These are phyloP conservation scores for Nyctalus aviator DNA, from an alignment of 2,797 vertebrate species.

Conservation along the genomic window DNA sequence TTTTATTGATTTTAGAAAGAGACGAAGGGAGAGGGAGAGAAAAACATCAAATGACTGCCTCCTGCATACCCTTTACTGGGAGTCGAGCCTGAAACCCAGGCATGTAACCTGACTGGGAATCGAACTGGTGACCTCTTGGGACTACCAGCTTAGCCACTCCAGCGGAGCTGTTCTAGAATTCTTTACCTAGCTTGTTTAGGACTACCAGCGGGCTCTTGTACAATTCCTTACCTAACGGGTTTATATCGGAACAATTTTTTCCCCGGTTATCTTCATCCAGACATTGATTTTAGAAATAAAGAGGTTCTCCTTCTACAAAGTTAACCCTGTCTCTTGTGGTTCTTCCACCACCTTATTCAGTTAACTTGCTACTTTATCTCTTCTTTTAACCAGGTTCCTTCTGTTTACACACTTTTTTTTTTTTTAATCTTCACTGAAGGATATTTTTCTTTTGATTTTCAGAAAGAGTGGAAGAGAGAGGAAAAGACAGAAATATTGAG, in stretches of 20 bases:
- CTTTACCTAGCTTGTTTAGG: background rate
- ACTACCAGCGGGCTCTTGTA: background rate
- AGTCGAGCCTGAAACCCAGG: background rate
- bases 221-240: background rate
- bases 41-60: background rate
- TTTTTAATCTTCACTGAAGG: background rate
- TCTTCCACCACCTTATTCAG: background rate
- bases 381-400: conserved; percentile 10
- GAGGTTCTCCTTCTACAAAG: background rate
- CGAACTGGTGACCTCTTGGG: background rate
- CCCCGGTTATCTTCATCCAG: background rate
- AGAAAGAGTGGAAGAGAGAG: background rate
- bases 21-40: background rate
- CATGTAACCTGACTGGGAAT: background rate
- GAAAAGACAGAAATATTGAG: background rate
- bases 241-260: background rate
- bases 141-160: background rate
- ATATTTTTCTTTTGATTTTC: too few relatives aligned
- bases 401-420: conserved; percentile 14
- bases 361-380: conserved; percentile 21
- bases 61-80: background rate
- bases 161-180: background rate
- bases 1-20: background rate
- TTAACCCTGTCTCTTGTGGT: background rate
- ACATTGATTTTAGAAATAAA: conserved; percentile 35